A percentile compares a stretch with the other conserved stretches of the same genome.
Conservation (phyloP, 2,888 invertebrate genomes). For the Sesamia inferens region DNA sequence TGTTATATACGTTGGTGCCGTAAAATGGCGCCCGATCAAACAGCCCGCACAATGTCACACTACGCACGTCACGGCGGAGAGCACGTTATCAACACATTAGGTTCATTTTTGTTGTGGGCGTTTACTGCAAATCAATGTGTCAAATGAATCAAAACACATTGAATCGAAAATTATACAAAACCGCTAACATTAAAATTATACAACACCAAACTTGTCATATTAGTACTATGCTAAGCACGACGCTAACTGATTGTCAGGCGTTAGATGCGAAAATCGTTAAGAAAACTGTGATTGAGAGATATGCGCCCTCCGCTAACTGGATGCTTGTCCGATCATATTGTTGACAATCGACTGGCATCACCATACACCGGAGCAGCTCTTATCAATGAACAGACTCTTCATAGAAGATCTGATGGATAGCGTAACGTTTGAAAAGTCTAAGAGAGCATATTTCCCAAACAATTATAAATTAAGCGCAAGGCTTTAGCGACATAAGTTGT, state of each 20-base stretch:
- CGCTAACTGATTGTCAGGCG: constrained; percentile 47
- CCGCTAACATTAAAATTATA: constrained; percentile 76
- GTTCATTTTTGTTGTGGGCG: constrained; percentile 17
- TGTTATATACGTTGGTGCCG: neutral
- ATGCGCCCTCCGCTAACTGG: constrained; percentile 13
- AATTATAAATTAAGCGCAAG: constrained; percentile 31
- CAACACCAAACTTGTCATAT: constrained; percentile 74
- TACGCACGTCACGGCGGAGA: constrained; percentile 22
- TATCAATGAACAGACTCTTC: constrained; percentile 34
- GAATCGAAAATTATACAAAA: constrained; percentile 71
- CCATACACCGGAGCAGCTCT: neutral
- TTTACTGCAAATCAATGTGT: constrained; percentile 41
- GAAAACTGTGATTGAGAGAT: constrained; percentile 20
- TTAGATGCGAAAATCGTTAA: constrained; percentile 36
- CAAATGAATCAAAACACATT: constrained; percentile 69
- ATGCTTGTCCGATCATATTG: constrained; percentile 8
- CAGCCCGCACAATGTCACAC: constrained; percentile 62
- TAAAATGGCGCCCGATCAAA: constrained; percentile 54
- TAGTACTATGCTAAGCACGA: constrained; percentile 69
- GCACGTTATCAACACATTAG: constrained; percentile 22
- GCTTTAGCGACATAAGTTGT: constrained; percentile 4
- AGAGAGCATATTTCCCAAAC: constrained; percentile 21
- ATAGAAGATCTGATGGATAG: constrained; percentile 40
- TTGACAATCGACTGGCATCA: neutral
- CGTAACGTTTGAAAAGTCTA: constrained; percentile 26